These are phyloP conservation scores for Chromoteleia sp. DNA, from an alignment of 2,888 invertebrate genomes.

Conservation along the genomic window DNA sequence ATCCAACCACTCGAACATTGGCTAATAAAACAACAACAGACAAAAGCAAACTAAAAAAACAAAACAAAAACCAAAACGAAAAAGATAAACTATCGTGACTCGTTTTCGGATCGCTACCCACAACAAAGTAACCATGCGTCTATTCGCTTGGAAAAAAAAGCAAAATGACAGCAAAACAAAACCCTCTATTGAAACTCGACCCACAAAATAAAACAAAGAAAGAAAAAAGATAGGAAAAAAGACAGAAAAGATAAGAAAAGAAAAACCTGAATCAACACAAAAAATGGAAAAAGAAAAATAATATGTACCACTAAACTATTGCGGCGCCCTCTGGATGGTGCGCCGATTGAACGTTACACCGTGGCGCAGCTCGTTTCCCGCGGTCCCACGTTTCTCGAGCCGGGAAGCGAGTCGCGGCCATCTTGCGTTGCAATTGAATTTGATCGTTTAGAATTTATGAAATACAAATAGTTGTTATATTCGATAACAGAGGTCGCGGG, in stretches of 20 bases:
- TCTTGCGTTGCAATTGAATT: slow-evolving; percentile 84
- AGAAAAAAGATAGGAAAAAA: slow-evolving; percentile 9
- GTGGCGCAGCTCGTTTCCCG: slow-evolving; percentile 58
- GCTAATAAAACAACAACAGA: slow-evolving; percentile 73
- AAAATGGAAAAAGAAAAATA: slow-evolving; percentile 15
- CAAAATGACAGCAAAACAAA: slow-evolving; percentile 33
- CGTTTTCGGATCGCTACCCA: slow-evolving; percentile 78
- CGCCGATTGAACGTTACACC: slow-evolving; percentile 63
- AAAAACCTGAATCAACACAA: slow-evolving; percentile 7
- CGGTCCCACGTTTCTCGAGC: slow-evolving; percentile 42
- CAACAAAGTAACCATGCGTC: slow-evolving; percentile 22
- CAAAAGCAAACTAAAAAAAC: slow-evolving; percentile 35
- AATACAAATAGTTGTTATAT: slow-evolving; percentile 83
- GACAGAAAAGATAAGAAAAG: neutral
- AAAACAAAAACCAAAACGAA: slow-evolving; percentile 41
- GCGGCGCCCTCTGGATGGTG: slow-evolving; percentile 64
- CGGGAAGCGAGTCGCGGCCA: slow-evolving; percentile 81
- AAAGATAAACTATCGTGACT: slow-evolving; percentile 75
- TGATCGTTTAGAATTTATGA: slow-evolving; percentile 85
- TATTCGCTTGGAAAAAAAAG: slow-evolving; percentile 73
- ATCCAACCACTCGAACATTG: slow-evolving; percentile 80
- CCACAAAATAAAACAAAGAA: slow-evolving; percentile 10
- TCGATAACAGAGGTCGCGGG: slow-evolving; percentile 81
- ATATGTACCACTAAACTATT: slow-evolving; percentile 51
- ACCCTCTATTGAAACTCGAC: slow-evolving; percentile 22